Percentiles rank a stretch among this genome's conserved stretches.
Evolutionary conservation across 2,113 vertebrate genomes (phyloP).

Genomic region (Globicephala melas): DNA sequence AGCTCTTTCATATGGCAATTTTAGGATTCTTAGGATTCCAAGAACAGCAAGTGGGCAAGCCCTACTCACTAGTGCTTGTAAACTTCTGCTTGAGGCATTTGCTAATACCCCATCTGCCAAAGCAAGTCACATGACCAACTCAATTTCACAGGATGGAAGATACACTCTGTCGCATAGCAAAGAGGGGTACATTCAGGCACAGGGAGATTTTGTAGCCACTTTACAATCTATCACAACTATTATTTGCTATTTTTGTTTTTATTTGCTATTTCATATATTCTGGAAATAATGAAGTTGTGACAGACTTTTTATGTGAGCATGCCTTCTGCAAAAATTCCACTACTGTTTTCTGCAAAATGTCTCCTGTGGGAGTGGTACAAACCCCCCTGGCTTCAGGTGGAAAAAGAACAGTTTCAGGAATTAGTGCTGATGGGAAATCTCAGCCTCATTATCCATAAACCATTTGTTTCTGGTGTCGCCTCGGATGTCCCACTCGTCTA

Average conservation of each 20-base stretch:
- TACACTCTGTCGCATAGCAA: accelerated
- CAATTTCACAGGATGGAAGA: neutral
- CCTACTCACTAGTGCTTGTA: neutral
- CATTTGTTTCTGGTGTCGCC: neutral
- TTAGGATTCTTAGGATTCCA: neutral
- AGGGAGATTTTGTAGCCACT: neutral
- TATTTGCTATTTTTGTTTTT: neutral
- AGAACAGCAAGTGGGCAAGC: neutral
- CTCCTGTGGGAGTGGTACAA: neutral
- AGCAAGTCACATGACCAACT: neutral
- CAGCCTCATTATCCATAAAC: neutral
- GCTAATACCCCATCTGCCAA: neutral
- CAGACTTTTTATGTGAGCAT: neutral
- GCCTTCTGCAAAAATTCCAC: neutral
- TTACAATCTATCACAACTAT: neutral
- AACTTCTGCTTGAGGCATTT: neutral
- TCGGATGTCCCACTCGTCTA: neutral
- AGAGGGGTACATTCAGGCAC: neutral
- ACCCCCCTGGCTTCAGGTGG: neutral
- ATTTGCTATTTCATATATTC: neutral
- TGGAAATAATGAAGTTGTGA: neutral
- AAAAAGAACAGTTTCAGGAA: neutral
- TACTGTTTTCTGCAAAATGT: neutral
- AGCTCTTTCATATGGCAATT: neutral
- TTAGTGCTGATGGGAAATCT: neutral